Percentiles rank a stretch among this genome's conserved stretches.
Conservation (phyloP, 1,140 invertebrate genomes). For the Polypedilum vanderplanki region DNA sequence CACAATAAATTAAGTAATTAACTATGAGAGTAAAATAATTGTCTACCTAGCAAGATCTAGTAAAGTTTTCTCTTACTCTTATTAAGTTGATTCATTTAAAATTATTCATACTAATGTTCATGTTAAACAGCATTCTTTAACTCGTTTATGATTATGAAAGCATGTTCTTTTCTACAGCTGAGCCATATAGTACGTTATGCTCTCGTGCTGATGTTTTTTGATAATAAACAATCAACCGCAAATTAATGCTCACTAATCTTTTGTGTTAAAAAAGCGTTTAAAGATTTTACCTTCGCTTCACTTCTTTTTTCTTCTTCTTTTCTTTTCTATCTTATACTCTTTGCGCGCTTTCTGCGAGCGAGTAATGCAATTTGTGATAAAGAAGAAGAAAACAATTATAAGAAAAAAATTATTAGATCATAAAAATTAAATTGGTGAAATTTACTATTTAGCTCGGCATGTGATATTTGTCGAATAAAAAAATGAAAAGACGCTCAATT, state of each 20-base stretch:
- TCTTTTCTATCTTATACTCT: no score
- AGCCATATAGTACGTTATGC: not conserved
- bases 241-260: not conserved
- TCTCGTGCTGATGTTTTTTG: not conserved
- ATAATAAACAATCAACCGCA: constrained; percentile 13
- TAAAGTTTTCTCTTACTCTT: not conserved
- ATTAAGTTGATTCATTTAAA: not conserved
- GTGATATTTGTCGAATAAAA: not conserved
- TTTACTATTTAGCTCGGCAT: not conserved
- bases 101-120: not conserved
- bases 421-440: constrained; percentile 14
- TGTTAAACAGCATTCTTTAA: not conserved
- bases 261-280: not conserved
- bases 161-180: not conserved
- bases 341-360: no score
- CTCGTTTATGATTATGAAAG: constrained; percentile 18
- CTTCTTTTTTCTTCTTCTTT: no score
- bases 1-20: constrained; percentile 5
- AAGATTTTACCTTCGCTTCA: no score
- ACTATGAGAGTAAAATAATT: not conserved
- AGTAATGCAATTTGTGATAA: no score
- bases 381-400: no score
- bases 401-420: not conserved
- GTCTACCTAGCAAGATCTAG: not conserved
- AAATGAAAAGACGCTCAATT: not conserved